These are phyloP conservation scores for Chorisops tibialis DNA, from an alignment of 2,888 invertebrate species.

Conservation along the genomic window DNA sequence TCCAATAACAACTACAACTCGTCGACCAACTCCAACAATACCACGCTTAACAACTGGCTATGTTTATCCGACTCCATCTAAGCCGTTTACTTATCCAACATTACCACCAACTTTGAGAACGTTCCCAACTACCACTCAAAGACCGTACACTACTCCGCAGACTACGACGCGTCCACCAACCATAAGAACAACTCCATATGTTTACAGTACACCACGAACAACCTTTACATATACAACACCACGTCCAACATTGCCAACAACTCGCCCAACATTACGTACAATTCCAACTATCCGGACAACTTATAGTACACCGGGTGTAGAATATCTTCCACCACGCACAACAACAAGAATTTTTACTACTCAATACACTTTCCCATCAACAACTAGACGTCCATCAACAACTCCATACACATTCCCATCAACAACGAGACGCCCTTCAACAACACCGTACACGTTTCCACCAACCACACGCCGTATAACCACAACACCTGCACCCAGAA, in stretches of 20 bases:
- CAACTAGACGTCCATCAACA: background rate
- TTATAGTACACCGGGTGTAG: background rate
- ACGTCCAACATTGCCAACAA: background rate
- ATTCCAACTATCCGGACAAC: background rate
- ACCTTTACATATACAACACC: background rate
- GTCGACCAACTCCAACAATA: background rate
- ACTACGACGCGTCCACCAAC: background rate
- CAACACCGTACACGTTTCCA: too few relatives aligned
- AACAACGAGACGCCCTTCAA: background rate
- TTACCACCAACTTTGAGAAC: background rate
- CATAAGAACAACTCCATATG: background rate
- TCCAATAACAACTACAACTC: background rate
- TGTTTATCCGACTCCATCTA: background rate
- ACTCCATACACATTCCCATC: background rate
- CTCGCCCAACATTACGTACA: background rate
- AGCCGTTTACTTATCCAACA: slow-evolving; percentile 5
- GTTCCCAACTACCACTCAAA: background rate
- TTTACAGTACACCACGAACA: background rate
- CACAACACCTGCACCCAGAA: background rate
- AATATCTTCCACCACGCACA: background rate
- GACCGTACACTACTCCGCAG: background rate
- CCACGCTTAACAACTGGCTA: background rate
- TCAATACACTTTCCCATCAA: background rate
- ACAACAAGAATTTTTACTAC: background rate
- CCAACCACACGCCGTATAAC: background rate